Base-by-base conservation (phyloP, 2,888 invertebrate species). In the Germaria angustata region DNA sequence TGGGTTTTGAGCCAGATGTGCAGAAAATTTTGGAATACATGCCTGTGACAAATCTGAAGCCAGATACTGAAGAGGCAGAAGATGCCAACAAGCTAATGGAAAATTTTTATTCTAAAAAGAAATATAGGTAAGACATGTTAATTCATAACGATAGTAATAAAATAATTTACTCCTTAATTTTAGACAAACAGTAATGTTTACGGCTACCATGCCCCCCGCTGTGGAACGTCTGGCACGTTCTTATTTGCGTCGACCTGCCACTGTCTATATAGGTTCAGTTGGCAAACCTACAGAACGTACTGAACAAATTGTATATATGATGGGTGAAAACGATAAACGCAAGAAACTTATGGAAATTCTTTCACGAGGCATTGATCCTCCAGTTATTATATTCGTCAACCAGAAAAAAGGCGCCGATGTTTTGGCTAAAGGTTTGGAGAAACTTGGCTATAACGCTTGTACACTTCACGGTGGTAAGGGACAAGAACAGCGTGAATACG, bases 321-420 rank as follows among this genome's bases (percentile, higher is more conserved):
- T 99, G 91, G 95, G 97, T 34, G 99, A 99, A 90, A 95, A 96
- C 84, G 98, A 99, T 89, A 99, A 99, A 92, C 94, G 98, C 84
- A 97, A 97, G 92, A 99, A 99, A 92, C 94, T 99, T 36, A 95
- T 99, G 91, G 97, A 98, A 90, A 96, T 99, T 85, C 93, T 99
- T 49, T 94, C 95, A 63, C 94, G 96, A 72, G 97, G 97, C 24
- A 95, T 98, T 72, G 98, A 98, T 89, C 99, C 99, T 2, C 99
- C 99, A 0, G 96, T 99, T 85, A 99, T 99, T 87, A 99, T 99
- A 88, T 99, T 99, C 91, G 99, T 99, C 88, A 99, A 99, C 92
- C 99, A 99, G 92, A 99, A 99, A 95, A 99, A 99, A 92, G 99
- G 99, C 79, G 99, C 99, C 0, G 99, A 99, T 91, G 96, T 99